Conservation (phyloP, 1,140 invertebrate species). For the Drosophila eugracilis region DNA sequence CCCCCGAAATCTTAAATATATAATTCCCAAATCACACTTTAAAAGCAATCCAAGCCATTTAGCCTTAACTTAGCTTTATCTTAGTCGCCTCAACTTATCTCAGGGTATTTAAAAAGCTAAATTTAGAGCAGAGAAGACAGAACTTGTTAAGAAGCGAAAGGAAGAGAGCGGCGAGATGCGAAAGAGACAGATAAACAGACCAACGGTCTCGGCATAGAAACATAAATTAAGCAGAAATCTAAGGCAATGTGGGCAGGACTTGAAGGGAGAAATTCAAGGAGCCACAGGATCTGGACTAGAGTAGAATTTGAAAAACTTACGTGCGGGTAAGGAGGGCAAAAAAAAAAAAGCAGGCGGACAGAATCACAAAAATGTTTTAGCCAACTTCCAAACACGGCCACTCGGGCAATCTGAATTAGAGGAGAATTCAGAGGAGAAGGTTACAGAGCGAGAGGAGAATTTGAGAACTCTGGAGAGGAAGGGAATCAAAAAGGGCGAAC, state of each 20-base stretch:
- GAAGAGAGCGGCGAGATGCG: neutral
- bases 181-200: conserved; percentile 57
- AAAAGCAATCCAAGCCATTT: neutral
- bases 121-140: conserved; percentile 6
- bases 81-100: neutral
- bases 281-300: conserved; percentile 21
- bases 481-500: conserved; percentile 1
- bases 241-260: conserved; percentile 35
- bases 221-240: conserved; percentile 74
- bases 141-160: too few relatives aligned
- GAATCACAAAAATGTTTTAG: conserved; percentile 65
- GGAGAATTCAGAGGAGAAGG: neutral
- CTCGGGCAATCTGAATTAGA: conserved; percentile 46
- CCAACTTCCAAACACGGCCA: conserved; percentile 49
- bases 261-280: conserved; percentile 3
- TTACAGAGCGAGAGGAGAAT: neutral
- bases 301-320: conserved; percentile 60
- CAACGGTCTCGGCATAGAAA: conserved; percentile 59
- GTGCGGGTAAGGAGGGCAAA: conserved; percentile 5
- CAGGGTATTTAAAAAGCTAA: conserved; percentile 14
- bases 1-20: too few relatives aligned
- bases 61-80: too few relatives aligned
- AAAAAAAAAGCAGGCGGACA: conserved; percentile 5
- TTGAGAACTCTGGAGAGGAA: neutral
- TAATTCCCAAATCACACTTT: neutral